Percentiles rank a stretch among this genome's conserved stretches.
Evolutionary conservation across 2,888 invertebrate species (phyloP).

Genomic region (Ischnus inquisitorius): DNA sequence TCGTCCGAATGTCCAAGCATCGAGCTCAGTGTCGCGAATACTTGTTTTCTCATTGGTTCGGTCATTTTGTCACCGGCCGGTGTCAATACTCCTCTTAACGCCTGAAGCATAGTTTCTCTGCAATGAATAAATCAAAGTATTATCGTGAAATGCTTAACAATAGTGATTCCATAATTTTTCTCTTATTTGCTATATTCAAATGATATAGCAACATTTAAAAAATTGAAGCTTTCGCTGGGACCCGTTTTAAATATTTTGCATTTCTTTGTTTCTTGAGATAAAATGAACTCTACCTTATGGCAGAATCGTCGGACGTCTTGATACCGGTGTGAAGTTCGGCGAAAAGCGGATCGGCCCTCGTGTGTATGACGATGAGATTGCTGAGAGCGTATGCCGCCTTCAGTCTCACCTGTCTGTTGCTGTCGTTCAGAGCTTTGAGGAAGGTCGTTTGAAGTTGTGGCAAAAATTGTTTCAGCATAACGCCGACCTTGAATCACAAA

Average conservation of each 20-base stretch:
- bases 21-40: conserved; percentile 89
- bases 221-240: no score
- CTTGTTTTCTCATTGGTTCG: conserved; percentile 91
- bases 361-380: conserved; percentile 96
- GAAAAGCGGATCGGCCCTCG: conserved; percentile 97
- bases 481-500: conserved; percentile 90
- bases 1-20: conserved; percentile 93
- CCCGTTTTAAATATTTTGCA: neutral
- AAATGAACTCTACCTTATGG: conserved; percentile 87
- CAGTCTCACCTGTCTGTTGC: conserved; percentile 94
- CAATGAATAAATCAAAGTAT: conserved; percentile 47
- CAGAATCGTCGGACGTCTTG: conserved; percentile 93
- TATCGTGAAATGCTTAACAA: conserved; percentile 41
- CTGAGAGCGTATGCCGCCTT: conserved; percentile 96
- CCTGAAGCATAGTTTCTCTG: conserved; percentile 97
- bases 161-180: conserved; percentile 51
- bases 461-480: conserved; percentile 98
- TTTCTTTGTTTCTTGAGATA: no score
- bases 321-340: conserved; percentile 95
- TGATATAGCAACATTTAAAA: no score
- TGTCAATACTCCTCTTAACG: conserved; percentile 93
- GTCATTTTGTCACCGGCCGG: conserved; percentile 96
- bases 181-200: no score
- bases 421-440: conserved; percentile 97
- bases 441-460: conserved; percentile 99